A percentile compares a stretch with the other conserved stretches of the same genome.
phyloP scores from a whole-genome alignment of 2,888 invertebrate species.

The Hybos culiciformis region DNA sequence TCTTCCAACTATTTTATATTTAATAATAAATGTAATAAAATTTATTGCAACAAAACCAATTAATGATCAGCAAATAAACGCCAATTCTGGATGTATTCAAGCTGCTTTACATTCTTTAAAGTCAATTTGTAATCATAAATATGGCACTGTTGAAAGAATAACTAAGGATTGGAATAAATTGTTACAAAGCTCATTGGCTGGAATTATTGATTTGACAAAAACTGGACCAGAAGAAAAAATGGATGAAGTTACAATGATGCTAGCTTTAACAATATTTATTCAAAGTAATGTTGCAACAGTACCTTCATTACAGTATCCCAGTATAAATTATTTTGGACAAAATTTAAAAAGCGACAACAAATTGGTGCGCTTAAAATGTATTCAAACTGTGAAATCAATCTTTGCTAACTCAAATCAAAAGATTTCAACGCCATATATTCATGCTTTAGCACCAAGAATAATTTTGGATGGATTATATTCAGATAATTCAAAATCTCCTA shows the following conservation, averaged over 20 bases:
- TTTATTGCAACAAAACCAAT: constrained; percentile 59
- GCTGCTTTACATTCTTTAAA: constrained; percentile 67
- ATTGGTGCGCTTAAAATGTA: constrained; percentile 59
- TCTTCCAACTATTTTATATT: constrained; percentile 81
- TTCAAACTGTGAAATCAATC: constrained; percentile 63
- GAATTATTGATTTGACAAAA: constrained; percentile 80
- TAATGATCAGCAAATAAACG: constrained; percentile 43
- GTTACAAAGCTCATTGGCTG: constrained; percentile 77
- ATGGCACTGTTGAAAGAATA: constrained; percentile 47
- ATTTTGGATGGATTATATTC: constrained; percentile 61
- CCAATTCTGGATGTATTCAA: constrained; percentile 58
- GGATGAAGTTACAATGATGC: constrained; percentile 75
- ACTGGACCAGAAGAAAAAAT: constrained; percentile 58
- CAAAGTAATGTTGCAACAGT: constrained; percentile 58
- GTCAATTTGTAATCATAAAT: constrained; percentile 48
- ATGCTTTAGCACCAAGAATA: constrained; percentile 63
- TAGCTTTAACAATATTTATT: constrained; percentile 79
- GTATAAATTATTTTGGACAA: constrained; percentile 82
- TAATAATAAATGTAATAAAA: constrained; percentile 77
- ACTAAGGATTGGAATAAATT: constrained; percentile 62
- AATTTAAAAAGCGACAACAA: constrained; percentile 56
- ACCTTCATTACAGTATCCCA: constrained; percentile 79
- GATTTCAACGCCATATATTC: constrained; percentile 66
- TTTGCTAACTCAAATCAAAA: constrained; percentile 56
- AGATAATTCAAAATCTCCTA: constrained; percentile 45